These are phyloP conservation scores for Hippocampus mohnikei DNA, from an alignment of 2,113 vertebrate genomes.

Conservation along the genomic window DNA sequence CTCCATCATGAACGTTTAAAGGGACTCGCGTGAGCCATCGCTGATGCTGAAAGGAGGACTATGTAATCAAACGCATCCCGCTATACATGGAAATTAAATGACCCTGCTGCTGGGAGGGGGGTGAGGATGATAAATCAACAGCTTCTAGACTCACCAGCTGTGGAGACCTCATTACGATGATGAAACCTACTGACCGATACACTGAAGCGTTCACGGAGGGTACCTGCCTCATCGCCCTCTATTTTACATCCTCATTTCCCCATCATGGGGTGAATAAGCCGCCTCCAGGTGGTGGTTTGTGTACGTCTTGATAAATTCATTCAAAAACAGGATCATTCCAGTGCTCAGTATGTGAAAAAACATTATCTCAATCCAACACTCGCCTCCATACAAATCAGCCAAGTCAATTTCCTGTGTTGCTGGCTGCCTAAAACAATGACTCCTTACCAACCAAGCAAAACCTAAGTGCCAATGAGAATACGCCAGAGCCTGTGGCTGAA, in stretches of 20 bases:
- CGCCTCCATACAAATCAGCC: slow-evolving; percentile 50
- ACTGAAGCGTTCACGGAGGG: slow-evolving; percentile 21
- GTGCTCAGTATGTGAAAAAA: slow-evolving; percentile 44
- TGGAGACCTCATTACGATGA: slow-evolving; percentile 59
- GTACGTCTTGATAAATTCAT: slow-evolving; percentile 41
- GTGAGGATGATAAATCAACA: slow-evolving; percentile 57
- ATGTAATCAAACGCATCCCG: slow-evolving; percentile 62
- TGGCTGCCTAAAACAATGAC: slow-evolving; percentile 56
- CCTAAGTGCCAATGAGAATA: slow-evolving; percentile 44
- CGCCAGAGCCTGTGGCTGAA: slow-evolving; percentile 25
- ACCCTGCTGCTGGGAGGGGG: slow-evolving; percentile 39
- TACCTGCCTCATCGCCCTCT: slow-evolving; percentile 16
- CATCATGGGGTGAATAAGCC: slow-evolving; percentile 34
- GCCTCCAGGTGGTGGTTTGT: slow-evolving; percentile 41
- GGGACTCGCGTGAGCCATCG: slow-evolving; percentile 61
- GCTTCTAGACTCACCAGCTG: slow-evolving; percentile 58
- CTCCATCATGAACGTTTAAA: slow-evolving; percentile 55
- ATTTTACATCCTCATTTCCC: slow-evolving; percentile 22
- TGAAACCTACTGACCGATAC: slow-evolving; percentile 46
- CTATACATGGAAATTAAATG: slow-evolving; percentile 66
- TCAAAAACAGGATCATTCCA: slow-evolving; percentile 21
- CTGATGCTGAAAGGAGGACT: slow-evolving; percentile 56
- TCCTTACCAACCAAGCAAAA: slow-evolving; percentile 40
- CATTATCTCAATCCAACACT: slow-evolving; percentile 67
- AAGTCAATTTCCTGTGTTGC: slow-evolving; percentile 38